phyloP scores from a whole-genome alignment of 2,888 invertebrate genomes.

The Elegia similella region DNA sequence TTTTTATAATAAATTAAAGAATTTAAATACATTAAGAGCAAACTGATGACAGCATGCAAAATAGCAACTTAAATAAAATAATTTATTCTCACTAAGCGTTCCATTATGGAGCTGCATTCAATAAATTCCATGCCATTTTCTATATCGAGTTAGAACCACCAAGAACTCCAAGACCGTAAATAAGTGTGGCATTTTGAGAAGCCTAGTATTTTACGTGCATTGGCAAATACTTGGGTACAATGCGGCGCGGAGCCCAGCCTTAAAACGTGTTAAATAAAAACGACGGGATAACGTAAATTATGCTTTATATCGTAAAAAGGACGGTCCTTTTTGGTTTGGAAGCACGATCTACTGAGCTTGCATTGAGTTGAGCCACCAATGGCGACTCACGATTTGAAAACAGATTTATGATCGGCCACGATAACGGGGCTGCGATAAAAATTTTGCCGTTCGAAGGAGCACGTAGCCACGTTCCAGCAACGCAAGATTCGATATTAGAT shows the following conservation, averaged over 20 bases:
- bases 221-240: constrained; percentile 79
- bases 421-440: constrained; percentile 80
- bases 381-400: constrained; percentile 79
- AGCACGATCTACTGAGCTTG: constrained; percentile 48
- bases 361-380: constrained; percentile 50
- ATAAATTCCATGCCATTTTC: not conserved
- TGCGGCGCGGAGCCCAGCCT: constrained; percentile 68
- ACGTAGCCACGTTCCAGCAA: constrained; percentile 26
- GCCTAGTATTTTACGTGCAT: constrained; percentile 78
- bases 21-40: not conserved
- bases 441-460: constrained; percentile 66
- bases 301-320: constrained; percentile 52
- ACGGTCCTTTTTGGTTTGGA: constrained; percentile 54
- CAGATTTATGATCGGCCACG: constrained; percentile 80
- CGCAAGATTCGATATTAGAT: not conserved
- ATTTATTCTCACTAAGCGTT: not conserved
- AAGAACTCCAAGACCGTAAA: constrained; percentile 62
- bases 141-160: constrained; percentile 26
- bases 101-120: not conserved
- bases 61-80: not conserved
- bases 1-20: too few relatives aligned
- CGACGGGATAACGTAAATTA: constrained; percentile 52
- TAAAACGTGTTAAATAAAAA: constrained; percentile 60
- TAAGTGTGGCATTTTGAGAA: constrained; percentile 76
- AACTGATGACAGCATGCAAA: not conserved